Evolutionary conservation across 2,797 vertebrate species (phyloP), one percentile per base, ranked within the genome.

Genomic region (Crypturellus tataupa): DNA sequence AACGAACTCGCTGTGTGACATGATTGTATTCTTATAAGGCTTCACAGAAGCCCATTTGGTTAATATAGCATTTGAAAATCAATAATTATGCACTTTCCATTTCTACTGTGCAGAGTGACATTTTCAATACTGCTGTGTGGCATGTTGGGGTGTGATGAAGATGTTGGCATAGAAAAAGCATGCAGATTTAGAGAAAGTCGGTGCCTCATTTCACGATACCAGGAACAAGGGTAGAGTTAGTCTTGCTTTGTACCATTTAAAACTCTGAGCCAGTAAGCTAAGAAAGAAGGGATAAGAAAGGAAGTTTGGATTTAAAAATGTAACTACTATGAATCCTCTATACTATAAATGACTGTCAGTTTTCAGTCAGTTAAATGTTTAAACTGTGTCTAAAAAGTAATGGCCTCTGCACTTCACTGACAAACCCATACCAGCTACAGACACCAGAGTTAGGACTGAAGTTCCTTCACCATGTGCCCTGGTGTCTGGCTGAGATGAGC

Each of bases 51-150:
- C 64, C 46, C 7, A 64, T 80, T 60, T 80, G 64, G 7, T 39
- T 79, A 16, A 67, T 51, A 62, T 6, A 77, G 59, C 12, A n/a
- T 67, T 84, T 91, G n/a, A 88, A 93, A 87, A 94, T 86, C 65
- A 81, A 81, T 81, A 89, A 80, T 70, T 94, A 63, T 44, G 3
- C 19, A 37, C 16, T 91, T 94, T 75, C n/a, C 6, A 42, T 86
- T 86, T 84, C 67, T 56, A 7, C 39, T 76, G 27, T 63, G 23
- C 23, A 62, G 35, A 77, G 3, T 75, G 42, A 40, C n/a, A 33
- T 95, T 95, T 93, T 91, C 70, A 71, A 20, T 77, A 69, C 0
- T 8, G 23, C 18, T 72, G 14, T 46, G 21, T 71, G 78, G 42
- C 25, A 51, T 4, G 2, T 27, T 46, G 49, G 15, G 10, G 14